Percentiles rank a stretch among this genome's conserved stretches.
Conservation (phyloP, 2,797 vertebrate species). For the Adrianichthys oophorus region DNA sequence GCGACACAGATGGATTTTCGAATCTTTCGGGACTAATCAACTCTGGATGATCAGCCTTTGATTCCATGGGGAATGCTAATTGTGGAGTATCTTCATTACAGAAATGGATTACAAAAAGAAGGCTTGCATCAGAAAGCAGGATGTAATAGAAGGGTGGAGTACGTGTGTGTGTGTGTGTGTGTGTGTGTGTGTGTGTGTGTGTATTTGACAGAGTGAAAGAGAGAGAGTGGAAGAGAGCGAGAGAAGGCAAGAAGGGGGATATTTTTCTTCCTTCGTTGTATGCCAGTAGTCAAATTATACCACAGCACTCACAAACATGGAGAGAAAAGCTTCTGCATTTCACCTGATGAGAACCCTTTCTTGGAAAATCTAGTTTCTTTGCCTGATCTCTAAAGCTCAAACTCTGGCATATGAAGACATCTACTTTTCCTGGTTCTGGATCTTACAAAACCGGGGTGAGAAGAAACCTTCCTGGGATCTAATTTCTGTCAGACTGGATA, state of each 20-base stretch:
- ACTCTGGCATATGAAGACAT: conserved; percentile 73
- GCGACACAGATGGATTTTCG: conserved; percentile 82
- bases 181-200: conserved; percentile 32
- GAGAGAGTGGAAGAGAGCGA: conserved; percentile 61
- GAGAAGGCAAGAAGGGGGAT: conserved; percentile 76
- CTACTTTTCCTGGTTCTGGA: conserved; percentile 76
- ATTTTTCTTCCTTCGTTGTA: conserved; percentile 82
- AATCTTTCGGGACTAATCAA: conserved; percentile 96
- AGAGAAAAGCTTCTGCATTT: conserved; percentile 79
- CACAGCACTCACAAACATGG: conserved; percentile 84
- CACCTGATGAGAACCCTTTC: conserved; percentile 76
- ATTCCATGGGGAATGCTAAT: conserved; percentile 89
- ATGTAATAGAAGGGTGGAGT: conserved; percentile 73
- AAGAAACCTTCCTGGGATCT: conserved; percentile 72
- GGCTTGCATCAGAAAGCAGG: conserved; percentile 65
- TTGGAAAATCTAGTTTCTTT: conserved; percentile 76
- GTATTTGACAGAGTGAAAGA: conserved; percentile 34
- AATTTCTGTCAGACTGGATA: conserved; percentile 80
- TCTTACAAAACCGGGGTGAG: conserved; percentile 78
- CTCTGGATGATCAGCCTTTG: conserved; percentile 91
- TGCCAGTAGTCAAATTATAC: conserved; percentile 82
- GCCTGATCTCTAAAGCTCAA: conserved; percentile 71
- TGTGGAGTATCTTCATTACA: conserved; percentile 89
- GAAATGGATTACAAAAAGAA: conserved; percentile 96
- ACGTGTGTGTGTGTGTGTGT: conserved; percentile 51